A percentile compares a stretch with the other conserved stretches of the same genome.
phyloP scores from a whole-genome alignment of 2,888 invertebrate genomes.

The Eledona agricola region DNA sequence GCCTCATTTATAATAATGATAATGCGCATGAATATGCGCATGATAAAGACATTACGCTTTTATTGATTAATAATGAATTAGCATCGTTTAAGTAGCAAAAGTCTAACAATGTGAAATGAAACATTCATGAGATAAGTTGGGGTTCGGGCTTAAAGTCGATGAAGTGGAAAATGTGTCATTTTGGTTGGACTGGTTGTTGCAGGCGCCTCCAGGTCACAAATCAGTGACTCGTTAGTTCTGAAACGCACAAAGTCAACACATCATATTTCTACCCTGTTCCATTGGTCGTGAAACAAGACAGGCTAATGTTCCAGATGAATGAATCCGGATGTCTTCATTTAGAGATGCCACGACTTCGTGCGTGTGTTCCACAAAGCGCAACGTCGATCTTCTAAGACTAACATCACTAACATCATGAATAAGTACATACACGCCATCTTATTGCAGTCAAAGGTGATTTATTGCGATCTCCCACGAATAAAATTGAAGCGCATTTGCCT shows the following conservation, averaged over 20 bases:
- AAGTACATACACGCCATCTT: conserved; percentile 3
- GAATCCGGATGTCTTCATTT: conserved; percentile 20
- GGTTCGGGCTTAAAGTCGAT: too few relatives aligned
- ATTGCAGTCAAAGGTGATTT: conserved; percentile 2
- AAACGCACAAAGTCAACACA: conserved; percentile 3
- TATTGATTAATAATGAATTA: too few relatives aligned
- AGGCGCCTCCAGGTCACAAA: too few relatives aligned
- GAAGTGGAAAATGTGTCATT: too few relatives aligned
- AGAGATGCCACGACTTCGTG: conserved; percentile 5
- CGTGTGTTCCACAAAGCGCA: conserved; percentile 7
- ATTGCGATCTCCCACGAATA: background rate
- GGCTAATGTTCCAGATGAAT: conserved; percentile 17
- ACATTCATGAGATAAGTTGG: too few relatives aligned
- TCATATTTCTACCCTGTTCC: conserved; percentile 4
- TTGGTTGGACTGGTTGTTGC: too few relatives aligned
- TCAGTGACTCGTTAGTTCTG: too few relatives aligned
- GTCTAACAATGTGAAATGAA: too few relatives aligned
- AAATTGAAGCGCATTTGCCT: background rate
- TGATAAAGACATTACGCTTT: too few relatives aligned
- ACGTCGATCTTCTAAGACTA: conserved; percentile 1
- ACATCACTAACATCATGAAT: background rate
- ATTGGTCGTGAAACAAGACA: conserved; percentile 7
- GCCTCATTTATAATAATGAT: too few relatives aligned
- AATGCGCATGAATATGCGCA: too few relatives aligned
- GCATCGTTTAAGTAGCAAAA: too few relatives aligned